Conservation (phyloP, 2,113 vertebrate genomes). For the Arizona elegans region DNA sequence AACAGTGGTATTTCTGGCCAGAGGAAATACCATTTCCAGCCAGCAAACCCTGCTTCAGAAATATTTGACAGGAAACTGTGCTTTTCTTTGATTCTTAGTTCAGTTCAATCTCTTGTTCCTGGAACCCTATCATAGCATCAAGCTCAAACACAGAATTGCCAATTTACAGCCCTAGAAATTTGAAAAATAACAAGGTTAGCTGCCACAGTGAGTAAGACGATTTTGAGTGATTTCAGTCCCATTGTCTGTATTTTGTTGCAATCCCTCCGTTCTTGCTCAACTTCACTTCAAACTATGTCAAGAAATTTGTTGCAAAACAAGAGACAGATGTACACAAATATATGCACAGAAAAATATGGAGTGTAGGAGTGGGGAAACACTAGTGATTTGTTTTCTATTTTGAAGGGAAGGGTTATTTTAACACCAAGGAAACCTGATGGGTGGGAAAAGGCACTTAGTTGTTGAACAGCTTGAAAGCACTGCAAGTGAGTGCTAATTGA, state of each 20-base stretch:
- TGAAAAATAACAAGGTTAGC: background rate
- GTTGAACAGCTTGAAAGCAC: background rate
- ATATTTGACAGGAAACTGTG: background rate
- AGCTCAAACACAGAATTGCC: background rate
- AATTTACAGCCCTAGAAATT: background rate
- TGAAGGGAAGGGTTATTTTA: background rate
- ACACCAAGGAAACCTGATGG: background rate
- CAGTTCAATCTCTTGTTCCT: background rate
- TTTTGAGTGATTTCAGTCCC: background rate
- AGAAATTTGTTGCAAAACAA: background rate
- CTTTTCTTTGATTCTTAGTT: background rate
- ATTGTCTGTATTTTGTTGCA: background rate
- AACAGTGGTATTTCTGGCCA: background rate
- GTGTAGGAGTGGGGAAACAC: background rate
- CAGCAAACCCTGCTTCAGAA: background rate
- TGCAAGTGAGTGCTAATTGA: background rate
- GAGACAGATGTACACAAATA: background rate
- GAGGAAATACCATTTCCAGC: background rate
- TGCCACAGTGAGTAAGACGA: background rate
- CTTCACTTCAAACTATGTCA: background rate
- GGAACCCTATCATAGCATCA: background rate
- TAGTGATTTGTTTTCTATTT: background rate
- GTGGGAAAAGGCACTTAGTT: background rate
- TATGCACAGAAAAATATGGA: background rate
- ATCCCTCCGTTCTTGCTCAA: background rate